Percentiles rank a stretch among this genome's conserved stretches.
phyloP scores from a whole-genome alignment of 2,797 vertebrate genomes.

The Limnodromus scolopaceus region DNA sequence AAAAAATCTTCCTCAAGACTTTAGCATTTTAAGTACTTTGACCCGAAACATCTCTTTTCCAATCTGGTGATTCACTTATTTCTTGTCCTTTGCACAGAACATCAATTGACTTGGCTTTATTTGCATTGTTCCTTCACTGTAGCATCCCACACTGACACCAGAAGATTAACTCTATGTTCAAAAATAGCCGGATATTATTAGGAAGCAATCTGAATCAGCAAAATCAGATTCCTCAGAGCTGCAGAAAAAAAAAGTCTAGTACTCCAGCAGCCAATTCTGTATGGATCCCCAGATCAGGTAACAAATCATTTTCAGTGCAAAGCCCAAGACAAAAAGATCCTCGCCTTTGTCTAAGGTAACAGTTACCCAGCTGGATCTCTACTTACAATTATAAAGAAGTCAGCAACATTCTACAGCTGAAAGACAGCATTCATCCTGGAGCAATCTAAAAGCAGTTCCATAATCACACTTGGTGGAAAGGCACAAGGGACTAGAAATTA shows the following conservation, averaged over 20 bases:
- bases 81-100: not conserved
- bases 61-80: not conserved
- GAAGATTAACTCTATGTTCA: not conserved
- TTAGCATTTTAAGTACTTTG: not conserved
- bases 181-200: not conserved
- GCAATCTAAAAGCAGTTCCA: not conserved
- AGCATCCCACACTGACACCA: not conserved
- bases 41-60: not conserved
- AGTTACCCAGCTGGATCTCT: not conserved
- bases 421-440: not conserved
- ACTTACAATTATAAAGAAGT: not conserved
- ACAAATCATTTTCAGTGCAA: not conserved
- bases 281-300: not conserved
- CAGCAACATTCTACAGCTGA: not conserved
- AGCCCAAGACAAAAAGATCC: not conserved
- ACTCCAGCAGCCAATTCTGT: not conserved
- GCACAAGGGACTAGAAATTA: not conserved
- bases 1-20: not conserved
- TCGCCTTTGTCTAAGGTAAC: not conserved
- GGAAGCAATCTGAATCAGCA: not conserved
- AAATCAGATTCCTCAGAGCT: not conserved
- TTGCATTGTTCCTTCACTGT: not conserved
- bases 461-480: not conserved
- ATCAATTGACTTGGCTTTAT: not conserved
- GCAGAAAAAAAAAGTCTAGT: not conserved